Base-by-base conservation (phyloP, 1,140 invertebrate genomes). In the Scaptomyza montana region DNA sequence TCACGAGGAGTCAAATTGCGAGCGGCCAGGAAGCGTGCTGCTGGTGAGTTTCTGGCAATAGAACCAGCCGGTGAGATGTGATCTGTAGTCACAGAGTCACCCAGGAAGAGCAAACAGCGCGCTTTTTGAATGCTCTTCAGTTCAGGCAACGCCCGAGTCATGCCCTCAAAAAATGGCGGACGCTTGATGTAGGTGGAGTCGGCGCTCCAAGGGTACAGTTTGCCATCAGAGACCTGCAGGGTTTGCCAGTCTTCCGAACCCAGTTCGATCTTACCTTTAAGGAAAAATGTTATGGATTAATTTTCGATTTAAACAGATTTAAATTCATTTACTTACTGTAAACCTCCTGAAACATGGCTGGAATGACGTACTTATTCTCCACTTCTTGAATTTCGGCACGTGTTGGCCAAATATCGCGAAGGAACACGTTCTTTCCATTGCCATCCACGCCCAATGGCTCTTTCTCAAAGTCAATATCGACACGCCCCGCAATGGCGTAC, bases 31-130 rank as follows among this genome's bases (percentile, higher is more conserved):
- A 97, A 99, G 87, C 97, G 94, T 0, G 98, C 98, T 5, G 98
- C 98, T 0, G 98, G 96, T 67, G 97, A 98, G 92, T 97, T 99
- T 28, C 98, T 93, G 2, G 98, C 97, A 89, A 99, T 99, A 39
- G 97, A 98, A 8, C 99, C 98, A 59, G 99, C 99, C 1, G 99
- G 99, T 33, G 98, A 99, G 61, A 99, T 99, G 92, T 99, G 99
- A 93, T 99, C 99, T 0, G 98, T 99, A 3, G 98, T 99, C 1
- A 99, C 97, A 0, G 97, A 98, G 92, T 99, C 98, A 0, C 98
- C 97, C 53, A 99, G 93, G 84, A 97, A 95, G 2, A 99, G 93
- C 28, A 99, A 93, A 51, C 96, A 97, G 54, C 95, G 93, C 0
- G 97, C 98, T 77, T 93, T 93, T 21, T 89, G 82, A 36, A 97